Percentiles rank a stretch among this genome's conserved stretches.
Evolutionary conservation across 2,888 invertebrate genomes (phyloP).

Genomic region (Catonia carolina): DNA sequence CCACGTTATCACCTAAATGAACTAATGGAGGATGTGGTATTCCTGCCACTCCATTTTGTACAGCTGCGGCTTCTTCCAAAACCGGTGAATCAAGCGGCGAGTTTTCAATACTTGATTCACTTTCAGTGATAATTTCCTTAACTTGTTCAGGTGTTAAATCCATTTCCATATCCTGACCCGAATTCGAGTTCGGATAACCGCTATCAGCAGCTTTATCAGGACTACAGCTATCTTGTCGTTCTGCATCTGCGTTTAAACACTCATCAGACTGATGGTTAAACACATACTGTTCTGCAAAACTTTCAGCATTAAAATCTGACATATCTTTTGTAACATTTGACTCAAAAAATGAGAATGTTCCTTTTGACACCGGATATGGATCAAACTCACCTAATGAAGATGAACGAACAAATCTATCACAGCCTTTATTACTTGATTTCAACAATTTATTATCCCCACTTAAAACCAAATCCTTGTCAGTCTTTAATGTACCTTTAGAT

Average conservation of each 20-base stretch:
- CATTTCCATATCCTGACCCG: constrained; percentile 32
- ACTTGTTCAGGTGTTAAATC: constrained; percentile 36
- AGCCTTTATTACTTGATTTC: too few relatives aligned
- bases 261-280: not conserved
- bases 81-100: constrained; percentile 15
- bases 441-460: too few relatives aligned
- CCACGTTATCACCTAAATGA: constrained; percentile 39
- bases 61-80: constrained; percentile 23
- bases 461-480: too few relatives aligned
- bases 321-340: too few relatives aligned
- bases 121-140: constrained; percentile 34
- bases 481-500: too few relatives aligned
- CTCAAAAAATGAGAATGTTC: too few relatives aligned
- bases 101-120: constrained; percentile 29
- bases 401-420: too few relatives aligned
- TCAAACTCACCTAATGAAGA: too few relatives aligned
- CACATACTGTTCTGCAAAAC: too few relatives aligned
- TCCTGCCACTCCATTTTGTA: not conserved
- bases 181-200: constrained; percentile 33
- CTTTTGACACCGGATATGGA: too few relatives aligned
- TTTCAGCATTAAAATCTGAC: too few relatives aligned
- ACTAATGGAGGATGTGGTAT: constrained; percentile 8
- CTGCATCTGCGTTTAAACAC: not conserved
- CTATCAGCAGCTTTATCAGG: constrained; percentile 31
- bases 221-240: constrained; percentile 19